Conservation (phyloP, 2,113 vertebrate genomes). For the Hyperopisus bebe region DNA sequence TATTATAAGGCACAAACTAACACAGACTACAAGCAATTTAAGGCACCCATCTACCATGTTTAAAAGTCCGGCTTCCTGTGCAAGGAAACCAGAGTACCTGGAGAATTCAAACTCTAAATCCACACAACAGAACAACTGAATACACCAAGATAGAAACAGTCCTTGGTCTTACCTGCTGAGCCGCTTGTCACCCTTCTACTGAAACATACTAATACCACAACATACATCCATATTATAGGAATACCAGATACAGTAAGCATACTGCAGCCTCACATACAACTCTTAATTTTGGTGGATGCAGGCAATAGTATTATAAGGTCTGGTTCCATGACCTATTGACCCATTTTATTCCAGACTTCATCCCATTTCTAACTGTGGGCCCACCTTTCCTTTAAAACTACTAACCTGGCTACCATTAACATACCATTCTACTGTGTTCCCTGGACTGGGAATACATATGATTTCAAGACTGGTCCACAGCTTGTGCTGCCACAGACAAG, state of each 20-base stretch:
- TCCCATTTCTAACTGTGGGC: background rate
- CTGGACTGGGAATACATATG: too few relatives aligned
- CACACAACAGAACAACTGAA: background rate
- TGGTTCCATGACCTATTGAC: background rate
- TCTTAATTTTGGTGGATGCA: background rate
- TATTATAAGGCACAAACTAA: background rate
- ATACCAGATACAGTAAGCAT: background rate
- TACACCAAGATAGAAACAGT: background rate
- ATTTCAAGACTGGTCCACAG: too few relatives aligned
- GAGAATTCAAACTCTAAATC: background rate
- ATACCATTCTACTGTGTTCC: too few relatives aligned
- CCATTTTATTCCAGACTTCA: background rate
- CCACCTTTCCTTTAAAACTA: background rate
- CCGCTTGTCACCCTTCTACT: background rate
- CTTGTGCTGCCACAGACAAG: too few relatives aligned
- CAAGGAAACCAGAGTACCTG: background rate
- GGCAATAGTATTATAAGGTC: background rate
- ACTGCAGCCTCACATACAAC: background rate
- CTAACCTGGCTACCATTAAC: too few relatives aligned
- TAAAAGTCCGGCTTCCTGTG: background rate
- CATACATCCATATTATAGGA: background rate
- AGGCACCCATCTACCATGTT: background rate
- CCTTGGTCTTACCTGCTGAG: background rate
- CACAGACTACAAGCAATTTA: background rate
- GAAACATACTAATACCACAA: background rate